Percentiles rank a stretch among this genome's conserved stretches.
phyloP scores from a whole-genome alignment of 2,113 vertebrate species.

The Phylloscopus trochiloides region DNA sequence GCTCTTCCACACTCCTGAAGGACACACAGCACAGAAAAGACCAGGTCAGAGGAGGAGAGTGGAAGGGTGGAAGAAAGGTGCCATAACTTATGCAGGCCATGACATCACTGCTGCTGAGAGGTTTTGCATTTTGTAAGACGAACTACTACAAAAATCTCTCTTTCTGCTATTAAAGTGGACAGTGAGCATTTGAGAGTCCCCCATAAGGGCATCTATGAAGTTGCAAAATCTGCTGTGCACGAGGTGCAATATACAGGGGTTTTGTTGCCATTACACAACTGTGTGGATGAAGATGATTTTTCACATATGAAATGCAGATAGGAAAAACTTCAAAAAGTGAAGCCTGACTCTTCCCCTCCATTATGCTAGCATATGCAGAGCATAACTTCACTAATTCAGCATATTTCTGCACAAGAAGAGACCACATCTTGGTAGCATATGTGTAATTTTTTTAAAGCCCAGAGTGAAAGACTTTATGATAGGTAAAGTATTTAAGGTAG shows the following conservation, averaged over 20 bases:
- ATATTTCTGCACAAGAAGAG: background rate
- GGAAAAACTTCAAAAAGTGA: background rate
- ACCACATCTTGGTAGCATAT: background rate
- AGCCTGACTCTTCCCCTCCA: background rate
- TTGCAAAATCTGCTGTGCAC: background rate
- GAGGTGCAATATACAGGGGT: accelerated
- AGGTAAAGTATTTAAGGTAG: background rate
- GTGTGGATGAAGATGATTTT: background rate
- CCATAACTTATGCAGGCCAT: background rate
- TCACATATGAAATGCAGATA: background rate
- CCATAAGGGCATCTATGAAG: background rate
- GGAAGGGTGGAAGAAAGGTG: background rate
- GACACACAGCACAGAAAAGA: background rate
- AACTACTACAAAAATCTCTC: background rate
- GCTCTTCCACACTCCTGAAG: background rate
- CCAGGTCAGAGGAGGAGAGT: background rate
- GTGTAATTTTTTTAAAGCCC: background rate
- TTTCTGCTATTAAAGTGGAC: constrained; percentile 5
- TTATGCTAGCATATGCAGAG: background rate
- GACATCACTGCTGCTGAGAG: constrained; percentile 38
- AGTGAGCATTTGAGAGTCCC: background rate
- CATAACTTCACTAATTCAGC: background rate
- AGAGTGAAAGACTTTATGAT: background rate
- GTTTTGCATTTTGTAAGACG: constrained; percentile 22
- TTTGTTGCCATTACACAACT: background rate